Evolutionary conservation across 2,113 vertebrate species (phyloP).

Genomic region (Centrocercus urophasianus): DNA sequence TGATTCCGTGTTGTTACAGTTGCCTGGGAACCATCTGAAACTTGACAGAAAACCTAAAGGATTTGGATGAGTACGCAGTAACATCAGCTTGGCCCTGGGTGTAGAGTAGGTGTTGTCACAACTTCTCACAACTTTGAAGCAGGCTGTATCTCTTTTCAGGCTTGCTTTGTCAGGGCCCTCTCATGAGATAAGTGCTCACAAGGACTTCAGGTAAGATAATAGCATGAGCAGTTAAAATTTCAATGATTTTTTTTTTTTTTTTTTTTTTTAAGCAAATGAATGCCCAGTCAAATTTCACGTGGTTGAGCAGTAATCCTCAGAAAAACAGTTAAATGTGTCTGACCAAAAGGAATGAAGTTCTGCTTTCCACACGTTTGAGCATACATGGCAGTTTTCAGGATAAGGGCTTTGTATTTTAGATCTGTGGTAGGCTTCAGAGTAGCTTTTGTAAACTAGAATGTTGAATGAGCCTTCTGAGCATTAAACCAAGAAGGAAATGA

Average conservation of each 20-base stretch:
- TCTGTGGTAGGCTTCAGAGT: background rate
- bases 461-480: background rate
- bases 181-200: background rate
- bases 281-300: background rate
- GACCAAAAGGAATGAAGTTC: background rate
- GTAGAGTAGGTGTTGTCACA: slow-evolving; percentile 30
- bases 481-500: background rate
- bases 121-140: background rate
- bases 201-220: background rate
- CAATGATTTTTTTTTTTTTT: background rate
- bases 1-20: slow-evolving; percentile 70
- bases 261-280: background rate
- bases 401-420: background rate
- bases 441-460: background rate
- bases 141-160: background rate
- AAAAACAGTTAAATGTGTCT: background rate
- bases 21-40: slow-evolving; percentile 74
- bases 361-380: background rate
- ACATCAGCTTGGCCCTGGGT: slow-evolving; percentile 52
- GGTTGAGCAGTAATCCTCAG: background rate
- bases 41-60: slow-evolving; percentile 60
- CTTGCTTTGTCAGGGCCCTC: background rate
- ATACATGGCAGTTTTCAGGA: background rate
- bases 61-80: slow-evolving; percentile 54
- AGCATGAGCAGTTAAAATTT: background rate